A percentile compares a stretch with the other conserved stretches of the same genome.
Evolutionary conservation across 2,797 vertebrate species (phyloP).

Genomic region (Melopsittacus undulatus): DNA sequence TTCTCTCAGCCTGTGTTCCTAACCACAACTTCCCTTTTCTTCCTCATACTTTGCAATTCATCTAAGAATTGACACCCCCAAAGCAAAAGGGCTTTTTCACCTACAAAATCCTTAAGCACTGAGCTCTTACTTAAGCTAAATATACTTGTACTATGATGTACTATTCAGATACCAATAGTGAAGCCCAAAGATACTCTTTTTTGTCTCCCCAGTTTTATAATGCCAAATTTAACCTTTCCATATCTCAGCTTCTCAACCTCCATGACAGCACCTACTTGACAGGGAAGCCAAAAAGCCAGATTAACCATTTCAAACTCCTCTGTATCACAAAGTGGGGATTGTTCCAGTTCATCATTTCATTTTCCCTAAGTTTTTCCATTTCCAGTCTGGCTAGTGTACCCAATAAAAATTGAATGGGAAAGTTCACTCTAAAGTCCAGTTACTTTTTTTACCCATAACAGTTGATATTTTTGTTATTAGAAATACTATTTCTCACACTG

Average conservation of each 20-base stretch:
- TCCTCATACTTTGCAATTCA: background rate
- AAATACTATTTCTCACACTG: background rate
- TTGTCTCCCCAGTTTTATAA: background rate
- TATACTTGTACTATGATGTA: background rate
- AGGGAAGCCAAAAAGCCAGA: background rate
- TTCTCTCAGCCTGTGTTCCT: background rate
- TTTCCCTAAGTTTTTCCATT: background rate
- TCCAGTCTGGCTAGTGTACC: background rate
- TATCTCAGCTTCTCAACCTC: background rate
- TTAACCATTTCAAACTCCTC: background rate
- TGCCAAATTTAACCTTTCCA: background rate
- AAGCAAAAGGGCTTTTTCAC: background rate
- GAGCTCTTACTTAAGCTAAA: background rate
- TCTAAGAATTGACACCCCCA: background rate
- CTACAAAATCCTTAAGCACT: background rate
- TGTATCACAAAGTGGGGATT: background rate
- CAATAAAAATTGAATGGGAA: background rate
- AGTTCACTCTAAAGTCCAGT: background rate
- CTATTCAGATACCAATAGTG: background rate
- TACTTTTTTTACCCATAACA: background rate
- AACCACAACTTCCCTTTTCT: background rate
- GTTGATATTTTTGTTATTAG: background rate
- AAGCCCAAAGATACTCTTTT: background rate
- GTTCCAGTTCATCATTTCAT: background rate
- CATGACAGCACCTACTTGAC: background rate